Evolutionary conservation across 2,888 invertebrate genomes (phyloP), one percentile per base, ranked within the genome.

Genomic region (Hirtodrosophila trivittata): DNA sequence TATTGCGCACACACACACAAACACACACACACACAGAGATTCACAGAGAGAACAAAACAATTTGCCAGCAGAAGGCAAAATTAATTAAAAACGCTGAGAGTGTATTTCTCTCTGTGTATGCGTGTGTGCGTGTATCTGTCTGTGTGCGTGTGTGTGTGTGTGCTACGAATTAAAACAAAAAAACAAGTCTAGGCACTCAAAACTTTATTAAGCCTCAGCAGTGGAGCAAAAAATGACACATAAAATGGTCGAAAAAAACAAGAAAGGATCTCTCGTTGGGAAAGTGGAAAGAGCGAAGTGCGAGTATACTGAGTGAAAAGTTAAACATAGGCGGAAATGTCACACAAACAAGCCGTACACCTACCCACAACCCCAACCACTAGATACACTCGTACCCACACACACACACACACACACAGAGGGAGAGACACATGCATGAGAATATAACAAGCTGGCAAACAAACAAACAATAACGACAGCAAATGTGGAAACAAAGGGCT

Each of bases 121-220:
- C 45, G 51, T 35, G 18, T 35, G 47, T 12, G 28, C 5, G 43
- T 38, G 25, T 33, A 18, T 38, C 2, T 30, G 10, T 25, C 25
- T 26, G 12, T 54, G 38, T 32, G 30, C 35, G 43, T 26, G 8
- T 37, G 18, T 21, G 21, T 46, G n/a, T 42, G 21, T 57, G 51
- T 47, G 67, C 42, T 49, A 46, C 52, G 51, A 68, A 65, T 68
- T 72, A 70, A 75, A 77, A 82, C 77, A 81, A 80, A 81, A 80
- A 80, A 83, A 70, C 81, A 77, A 81, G 82, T 84, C 82, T 84
- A 83, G 82, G 82, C 82, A 83, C 82, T 83, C 84, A 83, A 83
- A 83, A 83, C 81, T 84, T 83, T 83, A 83, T 83, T 84, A 84
- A 77, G 75, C 77, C 75, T 65, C 63, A 52, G 56, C 75, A 66